Evolutionary conservation across 1,140 invertebrate species (phyloP), one percentile per base, ranked within the genome.

Genomic region (Drosophila prosaltans): DNA sequence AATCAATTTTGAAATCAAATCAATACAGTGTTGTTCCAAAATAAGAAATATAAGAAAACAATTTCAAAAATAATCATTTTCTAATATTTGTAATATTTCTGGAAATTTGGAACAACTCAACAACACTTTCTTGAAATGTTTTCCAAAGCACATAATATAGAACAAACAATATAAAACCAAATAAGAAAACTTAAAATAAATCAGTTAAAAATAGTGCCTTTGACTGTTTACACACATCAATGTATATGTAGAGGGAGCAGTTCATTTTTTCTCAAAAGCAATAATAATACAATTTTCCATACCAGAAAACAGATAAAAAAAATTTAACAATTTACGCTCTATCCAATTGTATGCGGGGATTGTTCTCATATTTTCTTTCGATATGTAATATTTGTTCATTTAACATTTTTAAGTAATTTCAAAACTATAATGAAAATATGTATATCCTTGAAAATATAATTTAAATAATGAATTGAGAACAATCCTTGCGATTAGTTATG

Each of bases 181-280:
- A 51, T 2, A 11, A 51, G 21, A 51, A 51, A 51, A 51, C 45
- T 51, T 51, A 51, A 26, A 51, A 51, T 21, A 21, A 67, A 75
- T 66, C 72, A 75, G 64, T 51, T 51, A 51, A 75, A 80, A 88
- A 89, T 69, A 89, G 84, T 89, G 84, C 84, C 84, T 89, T 89
- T 78, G 81, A 89, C 81, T 89, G 78, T 67, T 66, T 64, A 60
- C 36, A 70, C 54, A 58, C 54, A 40, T 32, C 61, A 8, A 54
- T 3, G 6, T 40, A 26, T 54, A 64, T 28, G 51, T 51, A 65
- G 40, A 26, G 16, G 7, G 9, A 41, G 64, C 64, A 66, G 64
- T 66, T 55, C 58, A 55, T 55, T 26, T 40, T 58, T 62, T 69
- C 41, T 45, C 24, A 32, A 60, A 71, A 70, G 73, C 55, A 69